phyloP scores from a whole-genome alignment of 2,797 vertebrate genomes.

The Arremon aurantiirostris region DNA sequence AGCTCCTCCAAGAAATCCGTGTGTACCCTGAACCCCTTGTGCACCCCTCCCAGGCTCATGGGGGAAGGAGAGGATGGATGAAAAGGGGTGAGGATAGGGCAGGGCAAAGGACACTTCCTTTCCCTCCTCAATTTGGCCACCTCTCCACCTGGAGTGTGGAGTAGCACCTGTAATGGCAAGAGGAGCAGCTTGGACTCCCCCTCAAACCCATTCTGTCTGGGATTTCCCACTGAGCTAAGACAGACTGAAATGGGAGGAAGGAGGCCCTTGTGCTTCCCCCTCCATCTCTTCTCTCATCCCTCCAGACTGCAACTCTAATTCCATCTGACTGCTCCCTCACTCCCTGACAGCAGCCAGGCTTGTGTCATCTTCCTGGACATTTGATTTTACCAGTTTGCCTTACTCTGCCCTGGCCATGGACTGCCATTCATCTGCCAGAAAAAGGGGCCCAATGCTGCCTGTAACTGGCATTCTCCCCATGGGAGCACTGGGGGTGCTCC shows the following conservation, averaged over 20 bases:
- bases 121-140: not conserved
- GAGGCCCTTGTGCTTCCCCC: not conserved
- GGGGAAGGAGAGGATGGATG: not conserved
- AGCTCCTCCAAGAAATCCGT: not conserved
- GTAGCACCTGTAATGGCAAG: not conserved
- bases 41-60: accelerated
- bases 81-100: not conserved
- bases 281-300: not conserved
- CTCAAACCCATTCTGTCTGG: not conserved
- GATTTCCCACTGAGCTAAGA: not conserved
- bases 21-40: not conserved
- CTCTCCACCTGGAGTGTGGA: not conserved
- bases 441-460: not conserved
- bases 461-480: not conserved
- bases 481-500: not conserved
- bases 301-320: not conserved
- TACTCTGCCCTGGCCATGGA: constrained; percentile 3
- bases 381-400: not conserved
- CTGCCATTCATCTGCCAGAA: constrained; percentile 22
- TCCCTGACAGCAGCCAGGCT: not conserved
- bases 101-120: not conserved
- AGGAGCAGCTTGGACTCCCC: accelerated
- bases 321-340: not conserved
- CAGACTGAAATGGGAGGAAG: not conserved
- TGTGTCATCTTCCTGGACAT: not conserved